Evolutionary conservation across 2,113 vertebrate species (phyloP).

Genomic region (Eolophus roseicapilla): DNA sequence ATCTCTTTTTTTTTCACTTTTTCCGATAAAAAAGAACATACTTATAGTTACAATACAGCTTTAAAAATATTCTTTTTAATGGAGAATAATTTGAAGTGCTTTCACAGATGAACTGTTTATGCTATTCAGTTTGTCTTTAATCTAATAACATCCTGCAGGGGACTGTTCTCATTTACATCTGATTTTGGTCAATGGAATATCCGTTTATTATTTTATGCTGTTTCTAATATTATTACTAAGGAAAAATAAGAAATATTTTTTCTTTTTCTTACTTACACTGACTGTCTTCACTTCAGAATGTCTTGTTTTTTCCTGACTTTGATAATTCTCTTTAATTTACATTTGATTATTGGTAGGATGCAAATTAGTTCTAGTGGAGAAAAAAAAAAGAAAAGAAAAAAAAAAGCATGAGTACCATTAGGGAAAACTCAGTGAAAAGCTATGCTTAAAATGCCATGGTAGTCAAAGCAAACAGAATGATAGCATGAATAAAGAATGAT

Average conservation of each 20-base stretch:
- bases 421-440: background rate
- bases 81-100: background rate
- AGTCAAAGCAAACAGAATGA: constrained; percentile 15
- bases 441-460: background rate
- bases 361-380: background rate
- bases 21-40: background rate
- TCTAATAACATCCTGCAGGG: background rate
- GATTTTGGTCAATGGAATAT: background rate
- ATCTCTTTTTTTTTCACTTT: background rate
- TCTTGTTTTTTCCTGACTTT: background rate
- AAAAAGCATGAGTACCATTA: background rate
- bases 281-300: background rate
- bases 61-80: background rate
- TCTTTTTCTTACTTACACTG: background rate
- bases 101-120: background rate
- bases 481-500: background rate
- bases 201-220: background rate
- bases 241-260: background rate
- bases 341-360: background rate
- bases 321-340: background rate
- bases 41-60: background rate
- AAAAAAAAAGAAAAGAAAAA: background rate
- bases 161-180: background rate
- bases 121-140: background rate
- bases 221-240: background rate